Conservation (phyloP, 2,888 invertebrate species). For the Luffia ferchaultella region DNA sequence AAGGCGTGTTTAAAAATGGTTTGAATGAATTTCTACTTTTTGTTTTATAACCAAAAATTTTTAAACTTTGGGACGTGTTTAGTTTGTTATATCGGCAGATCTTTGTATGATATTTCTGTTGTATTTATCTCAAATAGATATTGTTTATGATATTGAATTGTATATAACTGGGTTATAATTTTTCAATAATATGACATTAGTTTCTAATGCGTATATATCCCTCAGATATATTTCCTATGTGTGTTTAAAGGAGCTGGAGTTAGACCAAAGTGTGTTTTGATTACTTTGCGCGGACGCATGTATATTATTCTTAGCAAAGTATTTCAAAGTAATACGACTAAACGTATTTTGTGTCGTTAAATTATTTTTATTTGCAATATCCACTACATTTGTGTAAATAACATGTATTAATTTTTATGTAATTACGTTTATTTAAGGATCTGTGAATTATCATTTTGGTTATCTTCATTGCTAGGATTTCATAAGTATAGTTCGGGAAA, state of each 20-base stretch:
- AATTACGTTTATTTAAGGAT: too few relatives aligned
- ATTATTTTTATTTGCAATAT: too few relatives aligned
- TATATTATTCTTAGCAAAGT: constrained; percentile 50
- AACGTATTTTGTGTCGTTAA: constrained; percentile 36
- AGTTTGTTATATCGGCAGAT: constrained; percentile 54
- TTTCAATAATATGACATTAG: too few relatives aligned
- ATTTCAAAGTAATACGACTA: constrained; percentile 43
- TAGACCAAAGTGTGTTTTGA: constrained; percentile 71
- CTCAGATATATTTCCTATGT: constrained; percentile 21
- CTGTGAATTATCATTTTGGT: background rate
- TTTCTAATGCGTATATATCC: too few relatives aligned
- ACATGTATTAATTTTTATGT: background rate
- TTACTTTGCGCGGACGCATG: constrained; percentile 45
- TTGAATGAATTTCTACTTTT: constrained; percentile 22
- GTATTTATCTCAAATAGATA: constrained; percentile 17
- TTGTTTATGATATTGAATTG: constrained; percentile 15
- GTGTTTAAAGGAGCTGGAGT: constrained; percentile 67
- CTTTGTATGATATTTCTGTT: constrained; percentile 49
- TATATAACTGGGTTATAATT: constrained; percentile 18
- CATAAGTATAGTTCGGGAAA: background rate
- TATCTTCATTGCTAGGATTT: background rate
- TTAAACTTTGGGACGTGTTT: constrained; percentile 35
- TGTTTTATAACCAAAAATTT: background rate
- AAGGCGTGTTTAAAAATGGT: constrained; percentile 56
- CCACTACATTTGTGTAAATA: too few relatives aligned